phyloP scores from a whole-genome alignment of 2,888 invertebrate genomes.

The Pollenia angustigena region DNA sequence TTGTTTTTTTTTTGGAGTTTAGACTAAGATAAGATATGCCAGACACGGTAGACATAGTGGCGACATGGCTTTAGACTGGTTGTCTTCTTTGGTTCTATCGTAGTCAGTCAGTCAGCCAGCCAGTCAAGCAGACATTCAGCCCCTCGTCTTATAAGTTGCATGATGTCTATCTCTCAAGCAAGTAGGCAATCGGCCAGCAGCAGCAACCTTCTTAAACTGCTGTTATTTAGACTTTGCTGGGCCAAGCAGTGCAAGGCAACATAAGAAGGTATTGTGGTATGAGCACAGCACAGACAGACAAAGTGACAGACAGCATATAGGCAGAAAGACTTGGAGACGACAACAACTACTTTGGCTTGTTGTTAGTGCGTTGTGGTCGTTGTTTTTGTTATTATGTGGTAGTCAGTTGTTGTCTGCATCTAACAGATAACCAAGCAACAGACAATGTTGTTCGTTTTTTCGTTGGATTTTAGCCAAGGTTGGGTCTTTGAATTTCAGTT shows the following conservation, averaged over 20 bases:
- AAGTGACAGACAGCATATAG: neutral
- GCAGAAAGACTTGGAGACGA: slow-evolving; percentile 61
- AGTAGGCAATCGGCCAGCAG: neutral
- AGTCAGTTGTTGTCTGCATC: slow-evolving; percentile 72
- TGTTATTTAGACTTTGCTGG: slow-evolving; percentile 40
- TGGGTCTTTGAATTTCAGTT: slow-evolving; percentile 68
- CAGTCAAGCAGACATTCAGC: slow-evolving; percentile 52
- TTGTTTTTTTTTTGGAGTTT: slow-evolving; percentile 71
- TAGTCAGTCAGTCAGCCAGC: slow-evolving; percentile 51
- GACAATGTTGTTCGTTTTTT: slow-evolving; percentile 35
- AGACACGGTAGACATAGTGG: slow-evolving; percentile 83
- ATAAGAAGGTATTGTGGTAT: slow-evolving; percentile 22
- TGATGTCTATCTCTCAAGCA: slow-evolving; percentile 25
- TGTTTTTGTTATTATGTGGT: slow-evolving; percentile 44
- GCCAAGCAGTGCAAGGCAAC: slow-evolving; percentile 31
- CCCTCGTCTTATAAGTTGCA: slow-evolving; percentile 40
- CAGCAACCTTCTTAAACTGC: slow-evolving; percentile 50
- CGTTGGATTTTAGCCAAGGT: slow-evolving; percentile 71
- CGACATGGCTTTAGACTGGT: slow-evolving; percentile 77
- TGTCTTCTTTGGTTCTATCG: slow-evolving; percentile 56
- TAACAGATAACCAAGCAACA: slow-evolving; percentile 73
- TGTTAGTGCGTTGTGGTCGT: slow-evolving; percentile 46
- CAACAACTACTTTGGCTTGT: slow-evolving; percentile 39
- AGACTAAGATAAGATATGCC: slow-evolving; percentile 81
- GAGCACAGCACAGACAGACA: slow-evolving; percentile 19